Conservation (phyloP, 1,140 invertebrate genomes). For the Halictus rubicundus region DNA sequence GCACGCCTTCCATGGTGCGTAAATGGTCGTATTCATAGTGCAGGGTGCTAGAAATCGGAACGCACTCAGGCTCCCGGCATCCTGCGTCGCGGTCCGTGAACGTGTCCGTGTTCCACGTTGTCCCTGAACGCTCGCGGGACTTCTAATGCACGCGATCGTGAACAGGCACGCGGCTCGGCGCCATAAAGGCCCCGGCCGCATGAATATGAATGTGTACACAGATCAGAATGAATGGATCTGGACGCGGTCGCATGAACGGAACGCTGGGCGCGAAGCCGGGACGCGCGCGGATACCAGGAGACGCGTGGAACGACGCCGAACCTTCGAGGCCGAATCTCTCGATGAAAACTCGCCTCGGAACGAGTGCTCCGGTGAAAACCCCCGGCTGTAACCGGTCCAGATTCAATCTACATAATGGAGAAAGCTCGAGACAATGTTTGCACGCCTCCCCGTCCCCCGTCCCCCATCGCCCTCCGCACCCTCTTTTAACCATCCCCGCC, state of each 20-base stretch:
- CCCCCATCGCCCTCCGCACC: conserved; percentile 19
- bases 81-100: conserved; percentile 12
- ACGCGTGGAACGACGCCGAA: not conserved
- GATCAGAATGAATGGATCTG: conserved; percentile 48
- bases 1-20: not conserved
- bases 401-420: conserved; percentile 81
- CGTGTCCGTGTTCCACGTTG: no score
- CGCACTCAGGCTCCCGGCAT: conserved; percentile 6
- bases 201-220: conserved; percentile 51
- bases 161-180: conserved; percentile 7
- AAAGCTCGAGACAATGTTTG: conserved; percentile 79
- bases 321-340: conserved; percentile 21
- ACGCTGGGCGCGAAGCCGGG: conserved; percentile 38
- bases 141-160: conserved; percentile 30
- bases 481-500: not conserved
- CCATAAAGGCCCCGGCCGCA: conserved; percentile 32
- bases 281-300: conserved; percentile 3
- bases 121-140: conserved; percentile 8
- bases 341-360: conserved; percentile 59
- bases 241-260: conserved; percentile 23
- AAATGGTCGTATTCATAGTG: not conserved
- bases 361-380: conserved; percentile 62
- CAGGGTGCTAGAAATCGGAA: not conserved
- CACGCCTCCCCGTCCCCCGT: conserved; percentile 50
- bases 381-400: conserved; percentile 70